These are phyloP conservation scores for Monopterus albus DNA, from an alignment of 2,113 vertebrate genomes.

Conservation along the genomic window DNA sequence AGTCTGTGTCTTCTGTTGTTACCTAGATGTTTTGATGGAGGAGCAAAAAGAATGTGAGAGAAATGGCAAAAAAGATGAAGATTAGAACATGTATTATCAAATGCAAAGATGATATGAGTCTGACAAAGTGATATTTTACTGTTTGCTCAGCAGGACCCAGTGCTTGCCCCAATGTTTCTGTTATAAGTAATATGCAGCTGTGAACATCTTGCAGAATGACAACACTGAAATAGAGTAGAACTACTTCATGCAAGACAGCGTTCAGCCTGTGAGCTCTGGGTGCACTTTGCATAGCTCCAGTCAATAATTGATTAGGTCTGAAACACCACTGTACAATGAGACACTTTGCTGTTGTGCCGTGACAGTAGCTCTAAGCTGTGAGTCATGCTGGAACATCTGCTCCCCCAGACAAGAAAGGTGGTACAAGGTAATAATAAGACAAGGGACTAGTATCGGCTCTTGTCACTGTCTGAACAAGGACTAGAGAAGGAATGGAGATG, in stretches of 20 bases:
- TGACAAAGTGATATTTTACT: constrained; percentile 48
- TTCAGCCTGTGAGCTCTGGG: constrained; percentile 54
- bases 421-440: constrained; percentile 13
- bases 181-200: constrained; percentile 27
- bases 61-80: constrained; percentile 3
- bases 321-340: constrained; percentile 16
- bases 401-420: constrained; percentile 32
- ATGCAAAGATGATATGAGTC: constrained; percentile 36
- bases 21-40: background rate
- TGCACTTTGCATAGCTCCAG: constrained; percentile 43
- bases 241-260: constrained; percentile 36
- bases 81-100: constrained; percentile 43
- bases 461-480: constrained; percentile 13
- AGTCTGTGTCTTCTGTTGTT: constrained; percentile 13
- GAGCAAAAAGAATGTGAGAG: background rate
- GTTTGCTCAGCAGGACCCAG: constrained; percentile 38
- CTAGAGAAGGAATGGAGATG: constrained; percentile 11
- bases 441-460: constrained; percentile 10
- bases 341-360: constrained; percentile 20
- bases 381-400: constrained; percentile 20
- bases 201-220: constrained; percentile 25
- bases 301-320: constrained; percentile 71
- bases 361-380: constrained; percentile 32
- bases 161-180: constrained; percentile 29
- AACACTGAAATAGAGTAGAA: constrained; percentile 45